Evolutionary conservation across 1,140 invertebrate genomes (phyloP).

Genomic region (Drosophila prosaltans): DNA sequence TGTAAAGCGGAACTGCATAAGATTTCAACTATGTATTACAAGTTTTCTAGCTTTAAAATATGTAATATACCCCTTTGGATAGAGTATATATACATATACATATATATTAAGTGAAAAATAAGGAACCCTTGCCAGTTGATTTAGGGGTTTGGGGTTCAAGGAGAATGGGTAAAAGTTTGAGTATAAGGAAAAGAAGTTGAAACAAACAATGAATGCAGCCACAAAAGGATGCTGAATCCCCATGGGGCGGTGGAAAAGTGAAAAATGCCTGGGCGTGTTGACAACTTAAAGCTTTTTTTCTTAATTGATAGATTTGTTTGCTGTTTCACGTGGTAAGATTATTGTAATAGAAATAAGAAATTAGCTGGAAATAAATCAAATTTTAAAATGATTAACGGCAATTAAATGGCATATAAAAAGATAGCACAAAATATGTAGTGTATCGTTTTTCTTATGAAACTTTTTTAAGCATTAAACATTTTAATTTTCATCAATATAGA

Average conservation of each 20-base stretch:
- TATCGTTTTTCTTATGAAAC: too few relatives aligned
- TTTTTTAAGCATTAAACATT: too few relatives aligned
- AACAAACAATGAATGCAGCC: slow-evolving; percentile 66
- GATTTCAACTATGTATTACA: too few relatives aligned
- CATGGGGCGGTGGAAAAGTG: slow-evolving; percentile 10
- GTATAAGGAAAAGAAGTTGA: slow-evolving; percentile 5
- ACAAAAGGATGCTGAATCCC: slow-evolving; percentile 22
- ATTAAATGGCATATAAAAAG: too few relatives aligned
- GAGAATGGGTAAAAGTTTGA: background rate
- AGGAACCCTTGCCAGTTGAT: slow-evolving; percentile 10
- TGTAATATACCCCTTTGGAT: slow-evolving; percentile 16
- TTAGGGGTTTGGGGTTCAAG: background rate
- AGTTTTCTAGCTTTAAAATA: too few relatives aligned
- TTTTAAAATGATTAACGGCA: background rate
- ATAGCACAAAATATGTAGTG: too few relatives aligned
- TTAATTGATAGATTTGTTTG: slow-evolving; percentile 66
- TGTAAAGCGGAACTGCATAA: too few relatives aligned
- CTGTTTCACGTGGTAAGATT: background rate
- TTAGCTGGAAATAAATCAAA: background rate
- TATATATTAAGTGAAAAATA: slow-evolving; percentile 12
- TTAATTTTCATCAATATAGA: too few relatives aligned
- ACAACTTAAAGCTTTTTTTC: slow-evolving; percentile 61
- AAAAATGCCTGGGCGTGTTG: slow-evolving; percentile 54
- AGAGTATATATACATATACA: background rate
- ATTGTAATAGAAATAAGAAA: background rate